Conservation (phyloP, 2,888 invertebrate genomes). For the Noctuana brunneofusca region DNA sequence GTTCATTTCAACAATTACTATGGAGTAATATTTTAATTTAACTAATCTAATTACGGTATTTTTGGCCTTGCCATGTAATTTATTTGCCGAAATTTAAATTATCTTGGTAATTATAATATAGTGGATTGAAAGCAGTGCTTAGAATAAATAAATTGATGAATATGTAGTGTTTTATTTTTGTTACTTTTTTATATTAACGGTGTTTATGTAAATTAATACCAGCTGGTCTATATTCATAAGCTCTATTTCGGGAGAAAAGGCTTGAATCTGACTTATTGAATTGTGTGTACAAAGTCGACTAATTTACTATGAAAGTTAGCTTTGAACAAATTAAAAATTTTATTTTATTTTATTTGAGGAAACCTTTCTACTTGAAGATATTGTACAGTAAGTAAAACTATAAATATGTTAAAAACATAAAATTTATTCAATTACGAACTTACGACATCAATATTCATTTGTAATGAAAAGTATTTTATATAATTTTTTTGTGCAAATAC, state of each 20-base stretch:
- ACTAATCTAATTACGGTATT: constrained; percentile 35
- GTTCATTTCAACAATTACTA: constrained; percentile 11
- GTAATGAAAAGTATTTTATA: not conserved
- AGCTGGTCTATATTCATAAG: too few species aligned
- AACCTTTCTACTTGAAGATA: too few species aligned
- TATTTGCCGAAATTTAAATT: constrained; percentile 59
- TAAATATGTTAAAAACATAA: constrained; percentile 1
- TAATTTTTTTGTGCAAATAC: not conserved
- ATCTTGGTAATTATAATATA: constrained; percentile 62
- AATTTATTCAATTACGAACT: not conserved
- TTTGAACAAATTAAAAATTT: too few species aligned
- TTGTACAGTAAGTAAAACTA: too few species aligned
- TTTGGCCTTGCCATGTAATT: constrained; percentile 74
- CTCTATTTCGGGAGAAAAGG: too few species aligned
- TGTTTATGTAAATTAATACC: too few species aligned
- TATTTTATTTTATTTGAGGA: too few species aligned
- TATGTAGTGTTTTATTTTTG: constrained; percentile 19
- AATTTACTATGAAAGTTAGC: too few species aligned
- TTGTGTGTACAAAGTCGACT: too few species aligned
- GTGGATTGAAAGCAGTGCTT: constrained; percentile 71
- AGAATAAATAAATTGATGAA: constrained; percentile 64
- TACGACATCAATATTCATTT: constrained; percentile 4
- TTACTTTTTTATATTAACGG: not conserved
- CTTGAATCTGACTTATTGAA: too few species aligned
- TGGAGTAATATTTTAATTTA: constrained; percentile 9